Evolutionary conservation across 1,140 invertebrate genomes (phyloP).

Genomic region (Drosophila tsacasi): DNA sequence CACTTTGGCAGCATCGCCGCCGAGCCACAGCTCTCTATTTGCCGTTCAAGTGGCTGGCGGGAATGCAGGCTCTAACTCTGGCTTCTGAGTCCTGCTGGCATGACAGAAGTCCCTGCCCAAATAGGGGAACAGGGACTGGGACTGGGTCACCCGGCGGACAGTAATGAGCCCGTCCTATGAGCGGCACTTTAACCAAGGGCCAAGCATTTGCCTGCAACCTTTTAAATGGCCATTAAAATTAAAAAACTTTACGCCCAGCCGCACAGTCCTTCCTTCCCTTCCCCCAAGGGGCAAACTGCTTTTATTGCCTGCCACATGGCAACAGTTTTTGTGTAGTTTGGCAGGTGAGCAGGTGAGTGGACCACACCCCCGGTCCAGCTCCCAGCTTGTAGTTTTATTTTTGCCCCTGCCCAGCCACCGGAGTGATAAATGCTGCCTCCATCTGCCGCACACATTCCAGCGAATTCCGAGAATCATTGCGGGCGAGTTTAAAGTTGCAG

Average conservation of each 20-base stretch:
- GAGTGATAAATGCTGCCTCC: conserved; percentile 41
- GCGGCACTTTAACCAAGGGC: conserved; percentile 31
- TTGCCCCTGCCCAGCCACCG: neutral
- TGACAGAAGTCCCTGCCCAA: neutral
- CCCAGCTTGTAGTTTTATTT: conserved; percentile 35
- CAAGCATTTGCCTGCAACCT: conserved; percentile 54
- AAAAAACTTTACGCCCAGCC: conserved; percentile 64
- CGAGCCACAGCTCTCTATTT: conserved; percentile 16
- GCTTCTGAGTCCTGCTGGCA: conserved; percentile 6
- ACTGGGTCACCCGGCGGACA: neutral
- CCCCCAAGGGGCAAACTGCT: conserved; percentile 34
- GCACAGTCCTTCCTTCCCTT: neutral
- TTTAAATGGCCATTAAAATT: conserved; percentile 76
- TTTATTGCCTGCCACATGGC: conserved; percentile 66
- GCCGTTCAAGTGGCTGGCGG: conserved; percentile 20
- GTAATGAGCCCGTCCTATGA: conserved; percentile 22
- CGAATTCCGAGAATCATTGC: conserved; percentile 24
- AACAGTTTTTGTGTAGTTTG: conserved; percentile 64
- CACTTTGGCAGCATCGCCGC: conserved; percentile 25
- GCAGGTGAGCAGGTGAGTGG: conserved; percentile 13
- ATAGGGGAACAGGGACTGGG: neutral
- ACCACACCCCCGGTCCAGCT: conserved; percentile 11
- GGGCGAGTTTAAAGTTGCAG: conserved; percentile 33
- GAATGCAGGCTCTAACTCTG: neutral
- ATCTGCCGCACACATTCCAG: conserved; percentile 35